A percentile compares a stretch with the other conserved stretches of the same genome.
These are phyloP conservation scores for Rhinatrema bivittatum DNA, from an alignment of 2,797 vertebrate genomes.

Conservation along the genomic window DNA sequence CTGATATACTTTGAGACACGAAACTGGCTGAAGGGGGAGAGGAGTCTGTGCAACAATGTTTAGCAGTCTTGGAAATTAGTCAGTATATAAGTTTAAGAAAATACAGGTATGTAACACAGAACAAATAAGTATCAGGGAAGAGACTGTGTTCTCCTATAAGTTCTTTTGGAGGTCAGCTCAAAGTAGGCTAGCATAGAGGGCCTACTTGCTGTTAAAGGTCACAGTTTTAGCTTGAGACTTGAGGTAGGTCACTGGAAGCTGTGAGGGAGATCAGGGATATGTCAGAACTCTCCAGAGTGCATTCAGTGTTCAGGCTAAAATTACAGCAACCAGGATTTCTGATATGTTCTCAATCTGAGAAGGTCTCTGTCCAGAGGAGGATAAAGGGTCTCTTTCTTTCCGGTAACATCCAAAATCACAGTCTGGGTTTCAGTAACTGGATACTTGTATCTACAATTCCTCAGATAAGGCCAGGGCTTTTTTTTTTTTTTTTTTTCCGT, in stretches of 20 bases:
- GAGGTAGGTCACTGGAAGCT: not conserved
- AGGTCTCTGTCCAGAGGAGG: slow-evolving; percentile 52
- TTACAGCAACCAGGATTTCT: slow-evolving; percentile 46
- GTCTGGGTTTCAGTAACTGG: slow-evolving; percentile 60
- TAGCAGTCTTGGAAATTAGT: too few species aligned
- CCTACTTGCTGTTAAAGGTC: slow-evolving; percentile 3
- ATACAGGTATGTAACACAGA: too few species aligned
- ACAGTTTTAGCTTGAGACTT: not conserved
- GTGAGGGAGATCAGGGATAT: slow-evolving; percentile 18
- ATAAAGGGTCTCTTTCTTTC: slow-evolving; percentile 70
- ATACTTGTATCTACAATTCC: slow-evolving; percentile 46
- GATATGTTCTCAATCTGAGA: slow-evolving; percentile 56
- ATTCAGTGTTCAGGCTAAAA: slow-evolving; percentile 36
- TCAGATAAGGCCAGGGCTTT: slow-evolving; percentile 49
- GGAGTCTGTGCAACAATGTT: too few species aligned
- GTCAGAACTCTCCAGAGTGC: slow-evolving; percentile 43
- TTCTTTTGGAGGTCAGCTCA: too few species aligned
- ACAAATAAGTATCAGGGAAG: too few species aligned
- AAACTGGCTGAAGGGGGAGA: too few species aligned
- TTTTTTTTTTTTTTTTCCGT: slow-evolving; percentile 37
- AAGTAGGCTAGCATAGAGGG: too few species aligned
- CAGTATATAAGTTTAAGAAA: too few species aligned
- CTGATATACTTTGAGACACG: too few species aligned
- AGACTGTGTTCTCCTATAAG: too few species aligned
- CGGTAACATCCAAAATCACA: slow-evolving; percentile 65